phyloP scores from a whole-genome alignment of 2,113 vertebrate species.

The Trogon melanurus region DNA sequence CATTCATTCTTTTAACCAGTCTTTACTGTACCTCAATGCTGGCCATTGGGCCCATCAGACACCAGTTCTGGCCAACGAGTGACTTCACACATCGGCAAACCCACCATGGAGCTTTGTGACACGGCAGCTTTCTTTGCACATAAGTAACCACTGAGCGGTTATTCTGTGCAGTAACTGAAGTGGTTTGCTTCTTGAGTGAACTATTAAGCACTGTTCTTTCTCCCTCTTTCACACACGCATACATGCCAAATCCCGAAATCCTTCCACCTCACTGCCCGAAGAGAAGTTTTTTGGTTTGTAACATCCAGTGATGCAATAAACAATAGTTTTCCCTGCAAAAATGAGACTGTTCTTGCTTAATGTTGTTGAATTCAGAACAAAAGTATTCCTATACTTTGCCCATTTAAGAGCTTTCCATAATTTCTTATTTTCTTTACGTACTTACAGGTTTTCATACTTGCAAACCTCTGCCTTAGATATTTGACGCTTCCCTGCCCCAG shows the following conservation, averaged over 20 bases:
- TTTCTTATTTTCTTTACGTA: neutral
- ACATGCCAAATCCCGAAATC: neutral
- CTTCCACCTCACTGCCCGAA: neutral
- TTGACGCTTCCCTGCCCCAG: neutral
- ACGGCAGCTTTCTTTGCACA: neutral
- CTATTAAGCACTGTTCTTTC: neutral
- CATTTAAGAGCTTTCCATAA: neutral
- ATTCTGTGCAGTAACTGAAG: fast-evolving
- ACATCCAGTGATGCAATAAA: neutral
- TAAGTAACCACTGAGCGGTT: neutral
- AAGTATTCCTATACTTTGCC: neutral
- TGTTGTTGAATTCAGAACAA: neutral
- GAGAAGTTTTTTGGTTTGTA: neutral
- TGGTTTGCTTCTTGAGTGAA: neutral
- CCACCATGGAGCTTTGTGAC: fast-evolving
- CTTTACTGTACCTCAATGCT: neutral
- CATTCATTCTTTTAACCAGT: neutral
- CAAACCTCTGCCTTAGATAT: neutral
- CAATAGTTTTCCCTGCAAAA: neutral
- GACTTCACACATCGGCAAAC: neutral
- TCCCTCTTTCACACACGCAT: neutral
- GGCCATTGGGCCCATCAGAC: fast-evolving
- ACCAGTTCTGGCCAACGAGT: neutral
- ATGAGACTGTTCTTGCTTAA: neutral
- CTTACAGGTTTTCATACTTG: neutral